Base-by-base conservation (phyloP, 2,797 vertebrate genomes). In the Garrulus glandarius region DNA sequence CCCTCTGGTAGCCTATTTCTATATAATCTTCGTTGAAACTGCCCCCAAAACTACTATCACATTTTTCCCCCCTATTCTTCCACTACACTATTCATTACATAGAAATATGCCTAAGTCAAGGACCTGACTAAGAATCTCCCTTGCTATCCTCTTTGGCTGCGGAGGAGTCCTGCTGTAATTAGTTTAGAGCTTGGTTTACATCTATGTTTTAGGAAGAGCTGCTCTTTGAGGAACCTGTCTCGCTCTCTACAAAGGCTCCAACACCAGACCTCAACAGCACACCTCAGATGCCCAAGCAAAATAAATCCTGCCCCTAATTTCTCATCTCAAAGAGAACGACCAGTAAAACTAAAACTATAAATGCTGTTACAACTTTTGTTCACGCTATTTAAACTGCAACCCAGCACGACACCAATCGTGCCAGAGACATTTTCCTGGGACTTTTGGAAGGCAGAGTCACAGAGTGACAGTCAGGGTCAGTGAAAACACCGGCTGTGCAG, bases 391-490 rank as follows among this genome's bases (percentile, higher is more conserved):
- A 37, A 79, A 57, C 29, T 7, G 19, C 49, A 17, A 17, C 11
- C 6, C 44, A 57, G 44, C 34, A 19, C 1, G 6, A 53, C 46
- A 53, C 22, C 12, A 72, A 6, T 30, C 4, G 37, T 3, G 14
- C 13, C 68, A 55, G 27, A 55, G 14, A 26, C 8, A 9, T 13
- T 52, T 69, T 10, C 12, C 23, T 1, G 0, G 8, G 27, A 23
- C 30, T 85, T 61, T 24, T 26, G 39, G 22, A 30, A 63, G 13
- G 53, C 10, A 19, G 27, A 34, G 52, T 39, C 76, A 9, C 59
- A 7, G 50, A 27, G 12, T 0, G 19, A 24, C n/a, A 11, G 18
- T 29, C 21, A 27, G 15, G 1, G 5, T 6, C 53, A 27, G 13
- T 53, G 57, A 41, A 61, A 68, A 55, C 12, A 59, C 20, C 5